Conservation (phyloP, 2,797 vertebrate species). For the Adelosebastes latens region DNA sequence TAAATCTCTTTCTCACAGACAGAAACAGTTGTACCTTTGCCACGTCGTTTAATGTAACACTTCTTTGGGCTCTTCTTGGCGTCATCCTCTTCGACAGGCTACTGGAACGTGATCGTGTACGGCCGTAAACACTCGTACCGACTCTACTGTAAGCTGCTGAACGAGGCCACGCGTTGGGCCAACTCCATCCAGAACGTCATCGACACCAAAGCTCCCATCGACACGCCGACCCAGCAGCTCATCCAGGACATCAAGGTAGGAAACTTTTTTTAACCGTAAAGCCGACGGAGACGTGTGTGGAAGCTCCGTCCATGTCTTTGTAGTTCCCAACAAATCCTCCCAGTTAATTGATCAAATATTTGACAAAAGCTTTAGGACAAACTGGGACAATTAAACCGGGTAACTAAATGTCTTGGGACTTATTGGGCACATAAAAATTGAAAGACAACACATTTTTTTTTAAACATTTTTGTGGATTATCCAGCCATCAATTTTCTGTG, state of each 20-base stretch:
- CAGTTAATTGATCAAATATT: no score
- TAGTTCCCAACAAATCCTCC: no score
- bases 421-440: no score
- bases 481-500: no score
- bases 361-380: no score
- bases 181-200: constrained; percentile 94
- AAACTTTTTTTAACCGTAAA: neutral
- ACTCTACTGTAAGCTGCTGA: constrained; percentile 93
- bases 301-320: no score
- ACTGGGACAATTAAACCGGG: no score
- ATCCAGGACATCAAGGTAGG: constrained; percentile 96
- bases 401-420: no score
- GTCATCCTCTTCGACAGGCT: constrained; percentile 79
- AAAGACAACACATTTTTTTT: no score
- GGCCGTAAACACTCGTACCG: constrained; percentile 95
- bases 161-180: constrained; percentile 93
- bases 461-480: no score
- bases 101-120: constrained; percentile 93
- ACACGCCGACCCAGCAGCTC: constrained; percentile 96
- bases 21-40: neutral
- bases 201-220: constrained; percentile 93
- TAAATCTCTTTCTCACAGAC: neutral
- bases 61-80: accelerated
- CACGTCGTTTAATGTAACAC: neutral
- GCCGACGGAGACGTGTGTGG: no score